Evolutionary conservation across 2,113 vertebrate genomes (phyloP).

Genomic region (Varanus komodoensis): DNA sequence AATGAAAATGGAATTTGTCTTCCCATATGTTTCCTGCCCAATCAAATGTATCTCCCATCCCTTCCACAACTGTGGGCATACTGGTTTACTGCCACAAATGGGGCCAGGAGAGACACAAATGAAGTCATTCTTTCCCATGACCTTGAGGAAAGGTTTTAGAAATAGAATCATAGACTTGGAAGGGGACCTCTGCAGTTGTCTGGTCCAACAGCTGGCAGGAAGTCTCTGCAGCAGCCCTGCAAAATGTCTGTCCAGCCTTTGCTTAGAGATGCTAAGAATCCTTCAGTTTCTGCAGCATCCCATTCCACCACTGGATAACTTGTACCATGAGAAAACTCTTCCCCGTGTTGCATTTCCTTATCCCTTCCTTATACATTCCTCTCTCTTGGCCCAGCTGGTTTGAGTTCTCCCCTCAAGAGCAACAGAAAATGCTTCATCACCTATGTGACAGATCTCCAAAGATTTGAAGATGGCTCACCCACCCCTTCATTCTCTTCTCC

Average conservation of each 20-base stretch:
- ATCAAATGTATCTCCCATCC: background rate
- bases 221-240: background rate
- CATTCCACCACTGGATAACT: background rate
- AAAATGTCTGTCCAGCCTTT: background rate
- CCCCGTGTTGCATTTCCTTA: no score
- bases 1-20: constrained; percentile 19
- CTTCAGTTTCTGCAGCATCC: background rate
- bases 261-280: background rate
- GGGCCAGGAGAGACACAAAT: background rate
- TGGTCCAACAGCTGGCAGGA: background rate
- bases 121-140: background rate
- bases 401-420: background rate
- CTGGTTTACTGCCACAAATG: background rate
- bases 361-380: background rate
- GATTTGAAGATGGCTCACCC: no score
- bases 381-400: background rate
- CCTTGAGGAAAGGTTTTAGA: background rate
- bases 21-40: background rate
- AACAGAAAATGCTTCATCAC: background rate
- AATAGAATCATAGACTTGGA: background rate
- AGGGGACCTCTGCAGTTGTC: background rate
- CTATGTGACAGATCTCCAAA: no score
- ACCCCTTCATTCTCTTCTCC: no score
- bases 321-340: background rate
- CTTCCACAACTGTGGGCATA: background rate